Evolutionary conservation across 2,888 invertebrate genomes (phyloP), one percentile per base, ranked within the genome.

Genomic region (Coelinius sp.): DNA sequence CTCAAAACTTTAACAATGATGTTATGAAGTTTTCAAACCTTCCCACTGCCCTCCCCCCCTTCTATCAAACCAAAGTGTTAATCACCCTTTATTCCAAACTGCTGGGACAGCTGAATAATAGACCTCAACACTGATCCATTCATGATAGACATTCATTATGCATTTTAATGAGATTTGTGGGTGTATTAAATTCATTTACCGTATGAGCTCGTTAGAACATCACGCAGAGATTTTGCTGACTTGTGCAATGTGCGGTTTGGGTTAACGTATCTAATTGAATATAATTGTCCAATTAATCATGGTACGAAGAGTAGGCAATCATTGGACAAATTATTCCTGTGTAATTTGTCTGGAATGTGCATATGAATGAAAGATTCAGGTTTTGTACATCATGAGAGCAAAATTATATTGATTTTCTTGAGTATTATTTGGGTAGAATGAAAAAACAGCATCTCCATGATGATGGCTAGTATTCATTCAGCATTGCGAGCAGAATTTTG

Each of bases 1-100:
- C 17, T 69, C 22, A 35, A 20, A 62, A 69, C 62, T 69, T 63
- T 35, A 38, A 59, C 68, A 69, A 69, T 69, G 62, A 63, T 44
- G 62, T 69, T 69, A 69, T 49, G 31, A 46, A 69, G 69, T 69
- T 69, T 31, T n/a, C 49, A 44, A 12, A 46, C 25, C 31, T 20
- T 41, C n/a, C 25, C n/a, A 49, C 31, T 49, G 62, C 24, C 10
- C 22, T 24, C 46, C 59, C 59, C 59, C 4, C n/a, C 38, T 59
- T 69, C 63, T 62, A 62, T 69, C 35, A 35, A n/a, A 69, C 20
- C 49, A 44, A 62, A 27, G 62, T 63, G 69, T 69, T 62, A 49
- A 69, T 69, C 62, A 69, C 31, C 63, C 44, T 49, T 69, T 35
- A 69, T 69, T 35, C 14, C 12, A 14, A 68, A 27, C n/a, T 46